These are phyloP conservation scores for Lepidocolaptes lacrymiger DNA, from an alignment of 2,797 vertebrate genomes.

Conservation along the genomic window DNA sequence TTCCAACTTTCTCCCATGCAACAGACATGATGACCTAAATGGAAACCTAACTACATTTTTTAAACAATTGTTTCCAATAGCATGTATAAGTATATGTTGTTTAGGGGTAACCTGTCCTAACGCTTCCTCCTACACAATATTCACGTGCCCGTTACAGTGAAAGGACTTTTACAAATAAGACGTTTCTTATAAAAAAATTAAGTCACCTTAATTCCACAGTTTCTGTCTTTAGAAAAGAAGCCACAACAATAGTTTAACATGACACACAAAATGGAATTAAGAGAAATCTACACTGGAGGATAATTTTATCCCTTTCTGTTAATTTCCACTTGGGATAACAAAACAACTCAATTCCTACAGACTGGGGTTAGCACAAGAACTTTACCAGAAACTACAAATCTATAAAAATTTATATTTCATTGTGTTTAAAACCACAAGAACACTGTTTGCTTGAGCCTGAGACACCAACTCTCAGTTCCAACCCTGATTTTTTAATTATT, in stretches of 20 bases:
- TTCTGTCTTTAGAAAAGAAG: conserved; percentile 82
- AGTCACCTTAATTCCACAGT: conserved; percentile 81
- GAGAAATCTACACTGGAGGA: conserved; percentile 78
- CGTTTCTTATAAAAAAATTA: conserved; percentile 84
- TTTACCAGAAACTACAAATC: conserved; percentile 79
- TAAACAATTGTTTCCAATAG: conserved; percentile 84
- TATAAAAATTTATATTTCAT: conserved; percentile 73
- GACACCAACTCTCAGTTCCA: conserved; percentile 79
- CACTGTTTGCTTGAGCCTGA: conserved; percentile 79
- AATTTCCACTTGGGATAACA: conserved; percentile 73
- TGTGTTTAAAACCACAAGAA: conserved; percentile 78
- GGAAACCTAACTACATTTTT: conserved; percentile 83
- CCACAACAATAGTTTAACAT: conserved; percentile 78
- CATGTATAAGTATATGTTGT: conserved; percentile 84
- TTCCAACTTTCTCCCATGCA: conserved; percentile 98
- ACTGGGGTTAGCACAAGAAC: conserved; percentile 78
- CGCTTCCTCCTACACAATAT: conserved; percentile 88
- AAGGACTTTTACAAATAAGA: conserved; percentile 92
- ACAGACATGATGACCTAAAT: conserved; percentile 93
- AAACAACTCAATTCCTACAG: conserved; percentile 75
- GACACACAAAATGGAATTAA: conserved; percentile 88
- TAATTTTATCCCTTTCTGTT: conserved; percentile 63
- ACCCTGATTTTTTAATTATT: conserved; percentile 75
- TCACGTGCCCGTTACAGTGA: conserved; percentile 91
- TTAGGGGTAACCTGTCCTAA: conserved; percentile 86